Percentiles rank a stretch among this genome's conserved stretches.
Evolutionary conservation across 2,797 vertebrate species (phyloP).

Genomic region (Psittacula derbiana): DNA sequence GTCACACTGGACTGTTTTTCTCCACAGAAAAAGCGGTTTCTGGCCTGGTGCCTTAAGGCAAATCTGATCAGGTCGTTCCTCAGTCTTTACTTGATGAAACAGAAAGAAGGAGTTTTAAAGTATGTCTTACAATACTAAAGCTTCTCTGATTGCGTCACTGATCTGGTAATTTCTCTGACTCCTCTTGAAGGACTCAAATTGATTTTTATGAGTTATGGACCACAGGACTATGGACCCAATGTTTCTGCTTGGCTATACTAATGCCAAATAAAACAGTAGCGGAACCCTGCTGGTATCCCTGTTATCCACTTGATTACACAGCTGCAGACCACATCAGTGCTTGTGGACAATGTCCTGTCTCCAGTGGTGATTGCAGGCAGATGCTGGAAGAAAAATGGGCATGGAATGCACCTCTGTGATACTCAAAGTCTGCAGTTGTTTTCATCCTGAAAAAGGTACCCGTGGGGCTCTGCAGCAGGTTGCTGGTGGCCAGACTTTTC

Average conservation of each 20-base stretch:
- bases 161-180: neutral
- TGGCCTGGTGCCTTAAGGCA: neutral
- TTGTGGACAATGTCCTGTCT: neutral
- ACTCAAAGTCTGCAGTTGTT: fast-evolving
- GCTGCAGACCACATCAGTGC: too few species aligned
- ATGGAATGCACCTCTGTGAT: fast-evolving
- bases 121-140: neutral
- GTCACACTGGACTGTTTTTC: neutral
- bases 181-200: neutral
- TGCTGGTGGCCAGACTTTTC: neutral
- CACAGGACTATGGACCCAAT: fast-evolving
- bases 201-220: neutral
- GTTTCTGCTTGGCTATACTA: neutral
- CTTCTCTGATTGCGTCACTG: neutral
- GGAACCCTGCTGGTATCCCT: neutral
- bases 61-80: neutral
- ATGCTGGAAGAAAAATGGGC: fast-evolving
- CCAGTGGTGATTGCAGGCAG: neutral
- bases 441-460: neutral
- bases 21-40: neutral
- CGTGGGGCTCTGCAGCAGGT: neutral
- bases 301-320: fast-evolving
- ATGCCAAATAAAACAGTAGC: neutral
- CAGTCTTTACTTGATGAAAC: neutral
- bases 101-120: neutral